Evolutionary conservation across 2,888 invertebrate genomes (phyloP), one percentile per base, ranked within the genome.

Genomic region (Toxonevra muliebris): DNA sequence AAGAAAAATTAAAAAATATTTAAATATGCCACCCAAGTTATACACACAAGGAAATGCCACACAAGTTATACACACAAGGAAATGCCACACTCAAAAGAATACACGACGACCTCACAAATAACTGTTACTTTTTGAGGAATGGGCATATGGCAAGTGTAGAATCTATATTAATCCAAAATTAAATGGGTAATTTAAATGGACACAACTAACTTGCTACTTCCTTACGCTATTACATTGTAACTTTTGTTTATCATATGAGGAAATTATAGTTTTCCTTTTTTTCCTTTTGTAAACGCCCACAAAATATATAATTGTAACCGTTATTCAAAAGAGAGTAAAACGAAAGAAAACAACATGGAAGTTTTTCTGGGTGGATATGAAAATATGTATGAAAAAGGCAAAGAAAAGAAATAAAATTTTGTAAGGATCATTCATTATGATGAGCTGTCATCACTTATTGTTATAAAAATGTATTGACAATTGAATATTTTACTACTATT

Each of bases 341-440:
- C 54, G 64, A 42, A 45, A 19, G 9, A 54, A n/a, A n/a, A n/a
- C n/a, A n/a, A n/a, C 30, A 19, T 9, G 54, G 12, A 53, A 57
- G 20, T 48, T 19, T 64, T 48, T n/a, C 8, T n/a, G n/a, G 10
- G 9, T 48, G 48, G 50, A 48, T 57, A 64, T 30, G 19, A 57
- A 20, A 55, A 61, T 66, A 66, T 50, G 65, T 57, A 68, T 45
- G 20, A 61, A 1, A 13, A 48, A 48, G 4, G 15, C 2, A 3
- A 48, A 48, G 13, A 48, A 48, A 48, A 48, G 15, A 57, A 70
- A 69, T 62, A 61, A 71, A 69, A 81, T 81, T 82, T 80, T 78
- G 72, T 76, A 81, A 78, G 82, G 79, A 77, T 82, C 81, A 82
- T 82, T 77, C 80, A 77, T 69, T 78, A 78, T 80, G 80, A 80